Conservation (phyloP, 1,140 invertebrate genomes). For the Stenopsyche tienmushanensis region DNA sequence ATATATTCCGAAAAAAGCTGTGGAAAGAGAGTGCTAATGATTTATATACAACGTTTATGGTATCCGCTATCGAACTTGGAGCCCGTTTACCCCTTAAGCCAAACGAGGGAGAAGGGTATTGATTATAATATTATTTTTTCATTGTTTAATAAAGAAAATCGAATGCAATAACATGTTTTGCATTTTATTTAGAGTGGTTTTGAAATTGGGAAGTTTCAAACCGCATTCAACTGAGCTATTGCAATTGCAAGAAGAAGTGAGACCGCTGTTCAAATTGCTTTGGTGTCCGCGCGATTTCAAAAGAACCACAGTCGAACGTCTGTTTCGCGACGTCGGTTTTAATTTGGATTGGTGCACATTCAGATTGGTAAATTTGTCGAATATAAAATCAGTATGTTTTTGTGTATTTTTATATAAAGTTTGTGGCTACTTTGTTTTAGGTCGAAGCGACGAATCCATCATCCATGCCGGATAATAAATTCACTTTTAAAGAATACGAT, state of each 20-base stretch:
- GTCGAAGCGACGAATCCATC: constrained; percentile 3
- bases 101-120: constrained; percentile 80
- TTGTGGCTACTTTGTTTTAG: constrained; percentile 1
- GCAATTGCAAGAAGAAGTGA: constrained; percentile 78
- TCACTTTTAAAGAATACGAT: not conserved
- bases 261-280: constrained; percentile 71
- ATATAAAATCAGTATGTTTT: too few relatives aligned
- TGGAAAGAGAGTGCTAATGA: constrained; percentile 65
- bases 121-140: not conserved
- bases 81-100: constrained; percentile 78
- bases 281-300: constrained; percentile 81
- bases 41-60: constrained; percentile 79
- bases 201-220: constrained; percentile 73
- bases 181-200: constrained; percentile 69
- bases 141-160: not conserved
- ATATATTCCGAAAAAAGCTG: constrained; percentile 69
- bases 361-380: constrained; percentile 61
- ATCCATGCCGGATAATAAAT: not conserved
- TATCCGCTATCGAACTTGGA: constrained; percentile 79
- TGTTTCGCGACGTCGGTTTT: constrained; percentile 76
- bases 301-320: constrained; percentile 78
- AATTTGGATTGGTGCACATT: constrained; percentile 89
- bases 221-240: constrained; percentile 74
- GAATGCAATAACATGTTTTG: constrained; percentile 28
- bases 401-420: not conserved